Evolutionary conservation across 2,113 vertebrate genomes (phyloP).

Genomic region (Irena cyanogastra): DNA sequence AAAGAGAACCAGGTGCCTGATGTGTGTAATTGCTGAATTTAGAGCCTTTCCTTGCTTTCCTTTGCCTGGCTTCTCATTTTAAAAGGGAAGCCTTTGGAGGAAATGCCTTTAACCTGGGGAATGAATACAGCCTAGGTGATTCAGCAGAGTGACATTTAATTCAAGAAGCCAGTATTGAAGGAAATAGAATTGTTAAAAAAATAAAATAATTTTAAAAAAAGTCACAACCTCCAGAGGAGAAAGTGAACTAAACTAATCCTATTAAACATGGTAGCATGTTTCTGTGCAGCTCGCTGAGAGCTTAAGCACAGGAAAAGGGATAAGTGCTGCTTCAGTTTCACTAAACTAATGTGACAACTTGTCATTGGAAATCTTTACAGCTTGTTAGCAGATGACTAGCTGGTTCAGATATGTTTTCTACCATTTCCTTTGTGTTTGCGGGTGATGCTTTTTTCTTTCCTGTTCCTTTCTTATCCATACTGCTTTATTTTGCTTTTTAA

Average conservation of each 20-base stretch:
- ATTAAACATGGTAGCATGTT: conserved; percentile 79
- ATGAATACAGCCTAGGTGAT: background rate
- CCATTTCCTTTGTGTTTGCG: conserved; percentile 72
- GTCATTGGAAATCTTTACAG: conserved; percentile 83
- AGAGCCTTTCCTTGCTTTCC: background rate
- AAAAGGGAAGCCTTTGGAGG: background rate
- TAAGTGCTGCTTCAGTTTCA: conserved; percentile 80
- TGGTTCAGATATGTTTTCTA: conserved; percentile 78
- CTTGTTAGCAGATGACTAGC: conserved; percentile 79
- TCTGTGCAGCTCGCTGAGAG: conserved; percentile 73
- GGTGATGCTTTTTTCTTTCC: conserved; percentile 65
- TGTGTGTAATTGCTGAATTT: background rate
- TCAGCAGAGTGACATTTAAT: conserved; percentile 21
- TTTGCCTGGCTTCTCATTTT: background rate
- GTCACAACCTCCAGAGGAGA: conserved; percentile 61
- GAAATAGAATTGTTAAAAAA: conserved; percentile 72
- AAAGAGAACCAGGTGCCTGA: background rate
- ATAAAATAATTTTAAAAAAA: background rate
- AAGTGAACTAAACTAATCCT: conserved; percentile 79
- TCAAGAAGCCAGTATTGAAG: conserved; percentile 34
- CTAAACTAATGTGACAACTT: conserved; percentile 87
- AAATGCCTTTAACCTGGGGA: background rate
- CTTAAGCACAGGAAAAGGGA: conserved; percentile 81
- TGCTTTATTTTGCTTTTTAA: conserved; percentile 75
- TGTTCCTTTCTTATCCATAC: conserved; percentile 72